Percentiles rank a stretch among this genome's conserved stretches.
Conservation (phyloP, 1,140 invertebrate genomes). For the Mercenaria mercenaria region DNA sequence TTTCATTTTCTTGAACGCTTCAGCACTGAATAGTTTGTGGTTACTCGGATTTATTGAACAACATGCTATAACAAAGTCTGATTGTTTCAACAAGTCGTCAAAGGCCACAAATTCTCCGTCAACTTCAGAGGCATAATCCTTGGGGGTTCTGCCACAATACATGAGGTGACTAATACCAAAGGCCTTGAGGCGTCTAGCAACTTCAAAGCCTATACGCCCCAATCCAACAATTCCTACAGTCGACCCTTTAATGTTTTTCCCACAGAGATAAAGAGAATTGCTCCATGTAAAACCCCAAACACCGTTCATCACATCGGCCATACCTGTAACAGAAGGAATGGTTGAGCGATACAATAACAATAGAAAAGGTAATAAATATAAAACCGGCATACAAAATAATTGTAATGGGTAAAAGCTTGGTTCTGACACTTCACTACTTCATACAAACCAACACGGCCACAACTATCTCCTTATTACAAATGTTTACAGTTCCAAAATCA, state of each 20-base stretch:
- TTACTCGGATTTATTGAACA: conserved; percentile 82
- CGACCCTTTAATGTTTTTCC: conserved; percentile 91
- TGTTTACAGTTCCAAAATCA: too few species aligned
- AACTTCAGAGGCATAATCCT: conserved; percentile 88
- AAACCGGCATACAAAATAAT: too few species aligned
- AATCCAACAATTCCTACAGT: conserved; percentile 95
- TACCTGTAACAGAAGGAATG: too few species aligned
- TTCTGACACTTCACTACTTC: too few species aligned
- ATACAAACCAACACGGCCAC: too few species aligned
- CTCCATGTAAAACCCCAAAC: conserved; percentile 93
- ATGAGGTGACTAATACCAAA: conserved; percentile 91
- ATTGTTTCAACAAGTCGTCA: conserved; percentile 78
- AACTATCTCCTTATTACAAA: too few species aligned
- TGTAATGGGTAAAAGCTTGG: too few species aligned
- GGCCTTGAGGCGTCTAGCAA: conserved; percentile 89
- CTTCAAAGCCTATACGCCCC: conserved; percentile 91
- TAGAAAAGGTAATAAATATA: too few species aligned
- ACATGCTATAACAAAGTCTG: conserved; percentile 84
- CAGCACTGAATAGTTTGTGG: conserved; percentile 79
- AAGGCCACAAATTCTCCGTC: conserved; percentile 90
- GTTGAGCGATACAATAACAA: too few species aligned
- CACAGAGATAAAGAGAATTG: conserved; percentile 95
- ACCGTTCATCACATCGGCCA: conserved; percentile 75
- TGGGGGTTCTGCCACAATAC: conserved; percentile 91
- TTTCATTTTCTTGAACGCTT: conserved; percentile 84